Base-by-base conservation (phyloP, 2,797 vertebrate species). In the Mus minutoides region DNA sequence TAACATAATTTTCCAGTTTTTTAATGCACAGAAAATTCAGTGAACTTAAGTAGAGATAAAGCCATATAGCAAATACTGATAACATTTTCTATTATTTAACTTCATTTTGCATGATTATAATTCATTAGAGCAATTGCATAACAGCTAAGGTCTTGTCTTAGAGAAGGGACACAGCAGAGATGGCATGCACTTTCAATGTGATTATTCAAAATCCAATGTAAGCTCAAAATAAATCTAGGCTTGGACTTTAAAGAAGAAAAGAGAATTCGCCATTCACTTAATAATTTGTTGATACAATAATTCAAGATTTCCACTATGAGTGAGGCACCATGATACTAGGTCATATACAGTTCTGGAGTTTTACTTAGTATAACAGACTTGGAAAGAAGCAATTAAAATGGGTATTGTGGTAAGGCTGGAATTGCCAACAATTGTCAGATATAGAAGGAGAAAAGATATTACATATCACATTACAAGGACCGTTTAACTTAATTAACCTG, bases 1-100 rank as follows among this genome's bases (percentile, higher is more conserved):
- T 21, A 88, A n/a, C 58, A 7, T 29, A 37, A 69, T 93, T 88
- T 93, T 87, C 31, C 71, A 76, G 24, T 24, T 64, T 79, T 90
- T 87, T 82, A 17, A 92, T 90, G 71, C 3, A 94, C 13, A 83
- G 60, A 96, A 95, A 82, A 96, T 62, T 91, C 54, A 94, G 34
- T 67, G 71, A 92, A 54, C 31, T 95, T 54, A 88, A 46, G 56
- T 40, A 83, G 83, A 84, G 40, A 62, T 80, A 90, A 89, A 94
- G n/a, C 19, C 80, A 92, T n/a, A 43, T 26, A 69, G 26, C 75
- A 92, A 78, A 95, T 80, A 78, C 0, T 82, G 26, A 80, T 40
- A 91, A 34, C 37, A 76, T 85, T 95, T 95, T 78, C 71, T 69
- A 62, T 92, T 90, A 52, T 17, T 49, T 88, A n/a, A 75, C 69